phyloP scores from a whole-genome alignment of 2,888 invertebrate genomes.

The Archaeoteleia sp. region DNA sequence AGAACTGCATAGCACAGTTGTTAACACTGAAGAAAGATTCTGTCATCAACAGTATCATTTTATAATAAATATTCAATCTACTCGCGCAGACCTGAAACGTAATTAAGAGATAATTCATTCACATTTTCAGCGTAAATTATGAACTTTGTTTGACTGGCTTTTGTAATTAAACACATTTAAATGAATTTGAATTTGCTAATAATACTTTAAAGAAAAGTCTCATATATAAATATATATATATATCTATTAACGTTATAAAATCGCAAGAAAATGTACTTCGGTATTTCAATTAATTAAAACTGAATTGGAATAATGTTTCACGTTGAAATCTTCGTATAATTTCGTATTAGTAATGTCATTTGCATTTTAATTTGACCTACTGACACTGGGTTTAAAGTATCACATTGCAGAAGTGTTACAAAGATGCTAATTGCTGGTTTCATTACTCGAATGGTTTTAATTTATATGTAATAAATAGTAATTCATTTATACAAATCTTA shows the following conservation, averaged over 20 bases:
- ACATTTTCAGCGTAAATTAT: not conserved
- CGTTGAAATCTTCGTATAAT: too few relatives aligned
- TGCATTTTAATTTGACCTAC: too few relatives aligned
- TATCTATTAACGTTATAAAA: constrained; percentile 21
- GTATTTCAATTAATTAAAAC: constrained; percentile 22
- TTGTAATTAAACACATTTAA: constrained; percentile 15
- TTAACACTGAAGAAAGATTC: constrained; percentile 20
- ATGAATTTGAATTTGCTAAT: constrained; percentile 25
- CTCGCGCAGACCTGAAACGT: constrained; percentile 6
- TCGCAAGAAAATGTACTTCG: constrained; percentile 18
- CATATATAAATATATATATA: too few relatives aligned
- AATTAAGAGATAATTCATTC: constrained; percentile 36
- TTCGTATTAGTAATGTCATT: too few relatives aligned
- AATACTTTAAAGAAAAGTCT: too few relatives aligned
- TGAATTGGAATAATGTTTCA: too few relatives aligned
- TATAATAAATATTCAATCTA: constrained; percentile 3
- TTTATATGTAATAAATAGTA: too few relatives aligned
- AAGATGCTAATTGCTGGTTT: too few relatives aligned
- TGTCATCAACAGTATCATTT: constrained; percentile 7
- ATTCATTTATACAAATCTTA: too few relatives aligned
- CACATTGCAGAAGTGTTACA: too few relatives aligned
- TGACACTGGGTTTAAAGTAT: too few relatives aligned
- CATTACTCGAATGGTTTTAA: too few relatives aligned
- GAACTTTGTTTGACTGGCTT: constrained; percentile 18
- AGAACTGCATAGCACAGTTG: constrained; percentile 18